Evolutionary conservation across 2,888 invertebrate species (phyloP).

Genomic region (Drosophila antonietae): DNA sequence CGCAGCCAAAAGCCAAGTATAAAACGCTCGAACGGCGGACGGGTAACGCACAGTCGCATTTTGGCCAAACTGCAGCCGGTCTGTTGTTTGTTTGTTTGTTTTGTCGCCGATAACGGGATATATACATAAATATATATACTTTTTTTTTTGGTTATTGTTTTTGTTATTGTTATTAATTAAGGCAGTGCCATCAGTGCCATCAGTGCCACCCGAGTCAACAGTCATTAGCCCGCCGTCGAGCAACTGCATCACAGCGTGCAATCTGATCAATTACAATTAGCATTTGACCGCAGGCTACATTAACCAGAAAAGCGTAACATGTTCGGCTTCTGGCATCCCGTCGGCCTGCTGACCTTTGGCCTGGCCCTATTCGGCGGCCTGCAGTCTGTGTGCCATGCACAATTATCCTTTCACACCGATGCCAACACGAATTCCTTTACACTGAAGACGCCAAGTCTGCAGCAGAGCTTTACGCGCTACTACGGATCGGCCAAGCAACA

Average conservation of each 20-base stretch:
- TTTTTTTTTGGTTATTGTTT: not conserved
- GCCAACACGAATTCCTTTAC: conserved; percentile 83
- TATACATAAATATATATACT: not conserved
- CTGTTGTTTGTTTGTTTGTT: conserved; percentile 15
- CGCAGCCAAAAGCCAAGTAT: conserved; percentile 35
- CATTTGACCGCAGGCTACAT: conserved; percentile 22
- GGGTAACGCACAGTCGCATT: conserved; percentile 59
- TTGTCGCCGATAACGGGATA: conserved; percentile 15
- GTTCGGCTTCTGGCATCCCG: conserved; percentile 26
- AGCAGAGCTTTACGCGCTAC: conserved; percentile 83
- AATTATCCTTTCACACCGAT: conserved; percentile 83
- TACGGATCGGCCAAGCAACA: conserved; percentile 72
- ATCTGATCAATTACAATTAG: conserved; percentile 51
- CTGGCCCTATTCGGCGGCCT: conserved; percentile 44
- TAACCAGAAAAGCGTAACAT: conserved; percentile 38
- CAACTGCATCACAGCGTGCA: conserved; percentile 18
- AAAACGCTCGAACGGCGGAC: conserved; percentile 51
- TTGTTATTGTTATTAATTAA: conserved; percentile 41
- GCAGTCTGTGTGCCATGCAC: conserved; percentile 69
- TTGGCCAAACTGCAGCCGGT: conserved; percentile 39
- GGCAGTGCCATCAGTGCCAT: not conserved
- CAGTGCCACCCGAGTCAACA: not conserved
- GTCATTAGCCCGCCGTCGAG: not conserved
- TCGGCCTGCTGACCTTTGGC: conserved; percentile 32
- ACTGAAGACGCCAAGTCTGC: conserved; percentile 82